Conservation (phyloP, 2,797 vertebrate species). For the Meriones psammophilus region DNA sequence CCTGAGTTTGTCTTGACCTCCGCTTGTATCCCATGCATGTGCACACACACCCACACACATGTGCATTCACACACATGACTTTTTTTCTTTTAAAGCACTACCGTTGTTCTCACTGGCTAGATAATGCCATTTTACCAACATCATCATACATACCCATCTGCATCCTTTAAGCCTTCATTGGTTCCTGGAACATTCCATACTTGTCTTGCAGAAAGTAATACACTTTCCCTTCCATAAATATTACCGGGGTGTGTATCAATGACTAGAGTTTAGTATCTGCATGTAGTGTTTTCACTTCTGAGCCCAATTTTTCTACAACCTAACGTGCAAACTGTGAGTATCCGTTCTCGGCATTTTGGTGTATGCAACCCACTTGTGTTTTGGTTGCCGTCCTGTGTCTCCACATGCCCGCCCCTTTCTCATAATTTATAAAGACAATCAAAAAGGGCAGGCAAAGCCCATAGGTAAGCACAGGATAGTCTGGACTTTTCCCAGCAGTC, state of each 20-base stretch:
- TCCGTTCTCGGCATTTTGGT: background rate
- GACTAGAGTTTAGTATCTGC: background rate
- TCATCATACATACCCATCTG: fast-evolving
- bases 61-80: background rate
- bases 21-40: background rate
- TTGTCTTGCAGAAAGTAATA: background rate
- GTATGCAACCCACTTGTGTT: background rate
- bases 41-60: background rate
- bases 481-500: background rate
- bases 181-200: background rate
- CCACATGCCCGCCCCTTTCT: background rate
- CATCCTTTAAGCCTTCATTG: background rate
- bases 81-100: background rate
- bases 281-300: background rate
- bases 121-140: background rate
- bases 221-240: background rate
- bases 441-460: background rate
- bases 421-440: background rate
- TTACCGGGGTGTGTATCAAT: fast-evolving
- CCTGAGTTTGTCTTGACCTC: background rate
- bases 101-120: background rate
- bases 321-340: background rate
- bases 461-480: background rate
- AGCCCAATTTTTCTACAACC: background rate
- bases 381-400: background rate